Evolutionary conservation across 2,888 invertebrate species (phyloP).

Genomic region (Thymelicus sylvestris): DNA sequence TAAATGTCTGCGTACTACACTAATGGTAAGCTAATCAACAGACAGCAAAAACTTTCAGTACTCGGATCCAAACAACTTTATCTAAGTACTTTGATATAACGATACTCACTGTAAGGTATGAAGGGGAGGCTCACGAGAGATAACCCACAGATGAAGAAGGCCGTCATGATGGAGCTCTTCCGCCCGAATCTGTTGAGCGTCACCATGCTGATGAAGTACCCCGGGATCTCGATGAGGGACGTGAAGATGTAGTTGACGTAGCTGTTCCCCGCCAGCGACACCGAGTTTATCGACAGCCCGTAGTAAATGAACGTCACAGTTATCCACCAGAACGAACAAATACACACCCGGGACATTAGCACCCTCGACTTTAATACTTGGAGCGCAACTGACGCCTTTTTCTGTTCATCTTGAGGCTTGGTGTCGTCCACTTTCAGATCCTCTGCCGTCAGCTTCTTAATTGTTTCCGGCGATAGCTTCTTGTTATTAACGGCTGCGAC

Average conservation of each 20-base stretch:
- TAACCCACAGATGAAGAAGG: slow-evolving; percentile 84
- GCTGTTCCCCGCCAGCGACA: slow-evolving; percentile 89
- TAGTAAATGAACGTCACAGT: slow-evolving; percentile 92
- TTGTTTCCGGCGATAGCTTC: slow-evolving; percentile 65
- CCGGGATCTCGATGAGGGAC: slow-evolving; percentile 87
- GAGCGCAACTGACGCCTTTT: slow-evolving; percentile 48
- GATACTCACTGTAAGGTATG: slow-evolving; percentile 79
- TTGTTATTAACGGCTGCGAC: slow-evolving; percentile 75
- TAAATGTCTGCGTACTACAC: too few relatives aligned
- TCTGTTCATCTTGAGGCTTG: slow-evolving; percentile 7
- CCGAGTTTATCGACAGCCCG: slow-evolving; percentile 91
- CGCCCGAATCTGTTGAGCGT: slow-evolving; percentile 85
- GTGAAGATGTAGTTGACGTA: slow-evolving; percentile 91
- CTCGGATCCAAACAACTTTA: neutral
- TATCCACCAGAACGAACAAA: slow-evolving; percentile 92
- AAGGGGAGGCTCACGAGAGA: slow-evolving; percentile 85
- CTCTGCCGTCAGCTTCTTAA: slow-evolving; percentile 53
- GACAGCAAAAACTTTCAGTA: neutral
- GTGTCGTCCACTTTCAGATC: slow-evolving; percentile 30
- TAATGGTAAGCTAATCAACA: neutral
- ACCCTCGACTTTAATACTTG: slow-evolving; percentile 72
- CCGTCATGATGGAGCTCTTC: slow-evolving; percentile 82
- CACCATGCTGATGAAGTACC: slow-evolving; percentile 83
- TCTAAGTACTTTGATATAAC: neutral
- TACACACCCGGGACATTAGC: slow-evolving; percentile 79